Evolutionary conservation across 2,797 vertebrate species (phyloP), one percentile per base, ranked within the genome.

Genomic region (Syngnathus rostellatus): DNA sequence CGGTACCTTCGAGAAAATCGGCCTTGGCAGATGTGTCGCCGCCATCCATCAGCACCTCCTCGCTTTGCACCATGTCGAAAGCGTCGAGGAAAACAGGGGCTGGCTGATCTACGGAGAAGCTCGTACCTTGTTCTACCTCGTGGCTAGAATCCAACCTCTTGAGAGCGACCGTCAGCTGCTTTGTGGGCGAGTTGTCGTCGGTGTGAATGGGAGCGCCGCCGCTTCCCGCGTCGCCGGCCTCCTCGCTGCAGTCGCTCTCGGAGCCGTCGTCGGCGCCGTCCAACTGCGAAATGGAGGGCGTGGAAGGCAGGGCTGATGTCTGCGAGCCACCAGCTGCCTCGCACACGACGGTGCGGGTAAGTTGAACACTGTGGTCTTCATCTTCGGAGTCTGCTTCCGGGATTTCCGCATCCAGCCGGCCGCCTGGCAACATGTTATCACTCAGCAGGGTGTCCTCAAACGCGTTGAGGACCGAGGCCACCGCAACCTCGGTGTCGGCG

Each of bases 191-290:
- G 12, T 61, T 74, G 0, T 66, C 64, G 58, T 76, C 75, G 10
- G 53, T 37, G 11, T 67, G 71, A 66, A 50, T 59, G 60, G 64
- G 55, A 40, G 38, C 46, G 51, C 54, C 75, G 40, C 65, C 14
- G 21, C 71, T 71, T 68, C 70, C 72, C 69, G 43, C 63, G 21
- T 84, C 79, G 0, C 77, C 82, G 4, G 48, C 65, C 1, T 14
- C 71, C 0, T 92, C 93, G 1, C 76, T 83, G 31, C 79, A 80
- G 50, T 94, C 93, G 0, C 92, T 94, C 74, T 96, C 94, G 0
- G 93, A 93, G 66, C 92, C 92, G 0, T 93, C 92, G 1, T 95
- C 94, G 0, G 93, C 93, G 3, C 94, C 95, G 0, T 96, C 94
- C 70, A 96, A 79, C 79, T 96, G 94, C 1, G 92, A 86, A 61